Conservation (phyloP, 1,140 invertebrate species). For the Tenebrio molitor region DNA sequence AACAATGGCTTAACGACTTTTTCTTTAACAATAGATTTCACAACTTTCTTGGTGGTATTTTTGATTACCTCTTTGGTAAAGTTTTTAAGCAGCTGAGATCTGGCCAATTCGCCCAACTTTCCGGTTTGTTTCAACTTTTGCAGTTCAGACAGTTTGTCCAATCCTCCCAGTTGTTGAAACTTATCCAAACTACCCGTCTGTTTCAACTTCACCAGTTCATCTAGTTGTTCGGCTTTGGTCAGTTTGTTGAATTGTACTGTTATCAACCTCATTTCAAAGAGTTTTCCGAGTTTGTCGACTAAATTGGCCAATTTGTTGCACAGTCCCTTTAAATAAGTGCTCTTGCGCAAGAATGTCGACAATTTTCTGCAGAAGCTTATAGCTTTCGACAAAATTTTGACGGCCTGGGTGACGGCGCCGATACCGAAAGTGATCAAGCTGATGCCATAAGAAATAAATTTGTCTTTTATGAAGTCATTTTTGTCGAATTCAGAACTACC, state of each 20-base stretch:
- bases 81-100: neutral
- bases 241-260: conserved; percentile 9
- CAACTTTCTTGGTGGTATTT: too few relatives aligned
- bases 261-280: neutral
- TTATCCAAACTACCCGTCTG: neutral
- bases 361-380: neutral
- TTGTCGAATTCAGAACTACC: neutral
- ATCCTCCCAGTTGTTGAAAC: neutral
- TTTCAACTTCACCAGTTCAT: neutral
- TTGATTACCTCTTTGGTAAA: neutral
- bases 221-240: neutral
- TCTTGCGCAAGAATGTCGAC: neutral
- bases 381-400: conserved; percentile 7
- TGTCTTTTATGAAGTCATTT: conserved; percentile 11
- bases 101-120: neutral
- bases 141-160: neutral
- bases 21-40: neutral
- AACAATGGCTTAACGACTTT: too few relatives aligned
- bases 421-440: neutral
- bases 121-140: neutral
- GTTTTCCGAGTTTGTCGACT: neutral
- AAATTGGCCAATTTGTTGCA: neutral
- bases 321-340: neutral
- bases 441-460: conserved; percentile 1
- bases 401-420: neutral